Conservation (phyloP, 2,797 vertebrate species). For the Tokudaia tokunoshimensis region DNA sequence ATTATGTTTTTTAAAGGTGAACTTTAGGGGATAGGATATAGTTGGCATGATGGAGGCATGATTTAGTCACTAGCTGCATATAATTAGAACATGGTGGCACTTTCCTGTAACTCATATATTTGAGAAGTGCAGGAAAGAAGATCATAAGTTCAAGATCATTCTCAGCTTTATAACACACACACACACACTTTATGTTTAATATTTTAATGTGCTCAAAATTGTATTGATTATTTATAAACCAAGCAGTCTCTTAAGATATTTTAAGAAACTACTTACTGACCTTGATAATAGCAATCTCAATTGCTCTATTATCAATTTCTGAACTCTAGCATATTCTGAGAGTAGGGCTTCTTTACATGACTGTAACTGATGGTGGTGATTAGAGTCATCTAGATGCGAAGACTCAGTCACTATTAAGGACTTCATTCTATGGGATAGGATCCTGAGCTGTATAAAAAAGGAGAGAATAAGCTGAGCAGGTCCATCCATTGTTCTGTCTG, state of each 20-base stretch:
- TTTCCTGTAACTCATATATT: not conserved
- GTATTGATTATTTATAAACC: not conserved
- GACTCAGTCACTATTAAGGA: not conserved
- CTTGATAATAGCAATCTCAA: not conserved
- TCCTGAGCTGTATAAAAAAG: not conserved
- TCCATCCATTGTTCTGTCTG: not conserved
- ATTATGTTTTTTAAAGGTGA: not conserved
- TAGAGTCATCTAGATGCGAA: not conserved
- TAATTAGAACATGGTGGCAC: not conserved
- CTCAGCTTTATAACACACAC: not conserved
- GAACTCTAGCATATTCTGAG: not conserved
- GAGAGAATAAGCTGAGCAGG: not conserved
- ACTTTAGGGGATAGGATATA: not conserved
- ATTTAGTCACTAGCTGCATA: not conserved
- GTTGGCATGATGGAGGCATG: not conserved
- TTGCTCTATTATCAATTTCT: not conserved
- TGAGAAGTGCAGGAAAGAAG: not conserved
- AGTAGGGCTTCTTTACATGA: not conserved
- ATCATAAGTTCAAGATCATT: not conserved
- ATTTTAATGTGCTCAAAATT: not conserved
- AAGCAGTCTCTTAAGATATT: not conserved
- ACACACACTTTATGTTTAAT: not conserved
- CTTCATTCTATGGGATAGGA: not conserved
- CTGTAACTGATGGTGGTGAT: not conserved
- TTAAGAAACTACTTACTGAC: not conserved